phyloP scores from a whole-genome alignment of 2,113 vertebrate species.

The Dicaeum eximium region DNA sequence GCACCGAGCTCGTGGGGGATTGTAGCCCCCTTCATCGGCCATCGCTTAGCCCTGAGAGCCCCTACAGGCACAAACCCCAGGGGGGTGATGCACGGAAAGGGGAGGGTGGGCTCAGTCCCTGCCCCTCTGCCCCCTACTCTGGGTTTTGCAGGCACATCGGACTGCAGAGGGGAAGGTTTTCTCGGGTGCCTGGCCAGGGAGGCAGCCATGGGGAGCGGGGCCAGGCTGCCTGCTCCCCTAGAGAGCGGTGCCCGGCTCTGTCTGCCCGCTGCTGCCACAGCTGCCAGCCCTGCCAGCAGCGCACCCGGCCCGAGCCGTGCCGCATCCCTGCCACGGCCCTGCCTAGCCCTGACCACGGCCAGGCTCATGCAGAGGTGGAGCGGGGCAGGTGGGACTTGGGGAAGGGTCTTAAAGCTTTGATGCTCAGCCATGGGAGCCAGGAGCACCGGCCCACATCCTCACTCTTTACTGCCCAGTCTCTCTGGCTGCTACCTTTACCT shows the following conservation, averaged over 20 bases:
- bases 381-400: background rate
- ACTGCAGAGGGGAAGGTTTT: background rate
- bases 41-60: background rate
- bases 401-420: background rate
- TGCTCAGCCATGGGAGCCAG: background rate
- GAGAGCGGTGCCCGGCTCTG: background rate
- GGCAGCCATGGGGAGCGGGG: background rate
- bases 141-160: background rate
- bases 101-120: background rate
- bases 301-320: background rate
- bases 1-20: background rate
- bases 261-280: accelerated
- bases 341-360: background rate
- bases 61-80: background rate
- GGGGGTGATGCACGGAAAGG: background rate
- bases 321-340: background rate
- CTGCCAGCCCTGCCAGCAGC: background rate
- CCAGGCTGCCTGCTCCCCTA: background rate
- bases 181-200: background rate
- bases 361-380: background rate
- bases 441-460: background rate
- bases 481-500: background rate
- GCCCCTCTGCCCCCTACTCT: accelerated
- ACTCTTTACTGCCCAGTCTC: background rate
- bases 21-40: background rate